Evolutionary conservation across 1,140 invertebrate species (phyloP).

Genomic region (Neomicropteryx cornuta): DNA sequence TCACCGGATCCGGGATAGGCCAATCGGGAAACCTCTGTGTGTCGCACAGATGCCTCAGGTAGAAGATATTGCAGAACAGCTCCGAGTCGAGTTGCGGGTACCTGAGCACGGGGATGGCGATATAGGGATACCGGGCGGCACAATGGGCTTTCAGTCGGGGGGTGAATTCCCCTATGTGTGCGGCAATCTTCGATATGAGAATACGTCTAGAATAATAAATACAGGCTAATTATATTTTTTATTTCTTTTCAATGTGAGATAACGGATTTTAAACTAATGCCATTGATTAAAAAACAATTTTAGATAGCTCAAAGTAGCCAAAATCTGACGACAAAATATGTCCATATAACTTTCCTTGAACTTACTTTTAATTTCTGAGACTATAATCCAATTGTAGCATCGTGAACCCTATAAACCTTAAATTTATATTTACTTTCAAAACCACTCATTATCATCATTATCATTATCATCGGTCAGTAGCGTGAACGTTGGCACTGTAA

Average conservation of each 20-base stretch:
- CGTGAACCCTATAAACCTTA: no score
- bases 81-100: conserved; percentile 95
- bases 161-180: conserved; percentile 94
- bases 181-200: conserved; percentile 93
- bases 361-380: no score
- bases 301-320: conserved; percentile 7
- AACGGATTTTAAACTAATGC: no score
- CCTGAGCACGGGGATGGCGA: conserved; percentile 88
- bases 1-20: conserved; percentile 92
- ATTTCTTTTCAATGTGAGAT: no score
- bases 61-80: conserved; percentile 98
- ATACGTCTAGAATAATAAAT: conserved; percentile 51
- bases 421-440: no score
- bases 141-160: conserved; percentile 88
- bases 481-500: no score
- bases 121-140: conserved; percentile 91
- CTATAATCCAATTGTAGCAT: no score
- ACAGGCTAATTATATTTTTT: no score
- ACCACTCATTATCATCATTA: no score
- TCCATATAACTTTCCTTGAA: no score
- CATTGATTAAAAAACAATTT: conserved; percentile 3
- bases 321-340: background rate
- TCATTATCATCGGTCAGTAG: no score
- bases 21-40: conserved; percentile 83
- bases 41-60: conserved; percentile 93